A percentile compares a stretch with the other conserved stretches of the same genome.
These are phyloP conservation scores for Pterois miles DNA, from an alignment of 2,797 vertebrate genomes.

Conservation along the genomic window DNA sequence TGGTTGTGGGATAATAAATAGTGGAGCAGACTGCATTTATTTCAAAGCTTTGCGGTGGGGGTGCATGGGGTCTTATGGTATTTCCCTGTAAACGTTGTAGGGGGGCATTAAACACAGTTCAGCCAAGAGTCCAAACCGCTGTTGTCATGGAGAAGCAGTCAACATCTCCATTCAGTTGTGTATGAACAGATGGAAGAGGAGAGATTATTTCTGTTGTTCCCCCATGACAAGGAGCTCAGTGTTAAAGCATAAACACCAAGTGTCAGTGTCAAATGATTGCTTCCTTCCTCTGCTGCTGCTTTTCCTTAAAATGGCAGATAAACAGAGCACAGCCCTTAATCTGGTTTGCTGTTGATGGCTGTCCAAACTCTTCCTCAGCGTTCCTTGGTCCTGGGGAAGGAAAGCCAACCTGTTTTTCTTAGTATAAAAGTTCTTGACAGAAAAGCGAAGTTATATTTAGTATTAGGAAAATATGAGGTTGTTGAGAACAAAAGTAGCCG, in stretches of 20 bases:
- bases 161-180: constrained; percentile 44
- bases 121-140: constrained; percentile 47
- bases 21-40: constrained; percentile 41
- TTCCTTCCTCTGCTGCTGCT: constrained; percentile 3
- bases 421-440: constrained; percentile 44
- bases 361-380: constrained; percentile 28
- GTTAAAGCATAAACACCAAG: background rate
- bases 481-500: constrained; percentile 35
- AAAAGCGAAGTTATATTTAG: constrained; percentile 63
- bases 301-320: background rate
- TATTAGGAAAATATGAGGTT: constrained; percentile 45
- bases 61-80: constrained; percentile 59
- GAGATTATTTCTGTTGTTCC: background rate
- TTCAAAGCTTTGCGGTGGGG: constrained; percentile 47
- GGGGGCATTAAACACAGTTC: constrained; percentile 51
- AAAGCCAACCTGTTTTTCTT: constrained; percentile 44
- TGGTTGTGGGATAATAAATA: constrained; percentile 60
- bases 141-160: constrained; percentile 50
- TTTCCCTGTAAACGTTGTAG: constrained; percentile 65
- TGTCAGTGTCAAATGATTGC: too few relatives aligned
- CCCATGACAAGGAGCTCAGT: constrained; percentile 16
- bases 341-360: constrained; percentile 15
- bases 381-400: constrained; percentile 40
- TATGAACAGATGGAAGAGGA: background rate
- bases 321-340: constrained; percentile 3